These are phyloP conservation scores for Caranx melampygus DNA, from an alignment of 2,113 vertebrate genomes.

Conservation along the genomic window DNA sequence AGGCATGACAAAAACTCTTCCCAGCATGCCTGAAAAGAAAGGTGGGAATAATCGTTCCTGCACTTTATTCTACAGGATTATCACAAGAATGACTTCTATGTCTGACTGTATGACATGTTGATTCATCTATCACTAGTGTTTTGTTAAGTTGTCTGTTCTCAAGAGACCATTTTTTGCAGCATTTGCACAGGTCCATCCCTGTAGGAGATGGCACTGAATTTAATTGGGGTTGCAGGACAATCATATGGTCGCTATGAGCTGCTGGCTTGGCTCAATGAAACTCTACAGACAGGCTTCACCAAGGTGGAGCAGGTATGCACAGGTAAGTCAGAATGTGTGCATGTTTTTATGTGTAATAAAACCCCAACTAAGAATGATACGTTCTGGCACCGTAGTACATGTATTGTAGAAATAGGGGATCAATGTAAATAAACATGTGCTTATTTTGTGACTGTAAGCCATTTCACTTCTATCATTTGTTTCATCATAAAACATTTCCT, in stretches of 20 bases:
- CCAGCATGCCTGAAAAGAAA: no score
- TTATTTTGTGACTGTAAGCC: no score
- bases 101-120: not conserved
- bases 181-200: constrained; percentile 18
- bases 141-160: not conserved
- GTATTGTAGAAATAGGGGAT: no score
- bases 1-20: no score
- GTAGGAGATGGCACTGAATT: constrained; percentile 85
- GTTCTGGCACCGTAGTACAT: no score
- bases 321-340: constrained; percentile 78
- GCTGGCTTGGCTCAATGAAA: constrained; percentile 92
- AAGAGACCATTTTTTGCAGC: not conserved
- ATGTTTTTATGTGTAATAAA: not conserved
- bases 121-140: not conserved
- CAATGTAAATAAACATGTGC: no score
- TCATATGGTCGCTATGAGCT: constrained; percentile 84
- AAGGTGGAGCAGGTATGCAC: constrained; percentile 90
- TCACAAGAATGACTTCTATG: not conserved
- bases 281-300: constrained; percentile 86
- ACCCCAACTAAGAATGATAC: no score
- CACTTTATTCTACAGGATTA: no score
- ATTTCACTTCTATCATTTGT: no score
- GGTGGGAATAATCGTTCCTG: no score
- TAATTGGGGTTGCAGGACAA: constrained; percentile 76
- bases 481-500: no score